A percentile compares a stretch with the other conserved stretches of the same genome.
phyloP scores from a whole-genome alignment of 2,113 vertebrate species.

The Hippocampus zosterae region DNA sequence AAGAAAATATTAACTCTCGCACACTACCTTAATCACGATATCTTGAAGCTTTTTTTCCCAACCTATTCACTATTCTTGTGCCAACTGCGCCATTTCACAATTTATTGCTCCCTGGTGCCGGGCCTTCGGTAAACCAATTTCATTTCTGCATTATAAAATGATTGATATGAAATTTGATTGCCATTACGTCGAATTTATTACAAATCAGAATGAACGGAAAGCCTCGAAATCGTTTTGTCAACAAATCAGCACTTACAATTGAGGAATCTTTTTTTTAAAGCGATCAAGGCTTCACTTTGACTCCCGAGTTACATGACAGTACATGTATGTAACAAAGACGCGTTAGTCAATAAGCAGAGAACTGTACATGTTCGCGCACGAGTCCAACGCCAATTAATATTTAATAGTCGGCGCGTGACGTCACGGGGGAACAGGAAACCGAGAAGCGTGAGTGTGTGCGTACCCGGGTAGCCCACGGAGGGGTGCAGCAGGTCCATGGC shows the following conservation, averaged over 20 bases:
- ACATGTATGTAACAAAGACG: no score
- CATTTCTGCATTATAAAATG: no score
- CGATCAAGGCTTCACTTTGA: not conserved
- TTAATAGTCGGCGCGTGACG: not conserved
- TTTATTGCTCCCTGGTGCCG: no score
- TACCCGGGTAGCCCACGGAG: constrained; percentile 95
- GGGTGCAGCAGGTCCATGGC: constrained; percentile 96
- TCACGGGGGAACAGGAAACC: not conserved
- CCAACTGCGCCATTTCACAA: no score
- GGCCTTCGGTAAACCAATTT: not conserved
- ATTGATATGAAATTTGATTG: no score
- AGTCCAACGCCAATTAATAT: not conserved
- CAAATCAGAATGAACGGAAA: not conserved
- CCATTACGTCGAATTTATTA: not conserved
- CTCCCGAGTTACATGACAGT: no score
- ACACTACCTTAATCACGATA: no score
- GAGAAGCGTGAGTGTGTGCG: not conserved
- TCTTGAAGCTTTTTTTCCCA: no score
- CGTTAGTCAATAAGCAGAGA: not conserved
- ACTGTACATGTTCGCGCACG: not conserved
- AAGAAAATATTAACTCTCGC: no score
- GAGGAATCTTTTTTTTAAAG: not conserved
- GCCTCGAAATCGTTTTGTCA: not conserved
- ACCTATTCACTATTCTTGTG: no score
- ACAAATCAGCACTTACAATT: not conserved